phyloP scores from a whole-genome alignment of 2,113 vertebrate genomes.

The Ptychochromis oligacanthus region DNA sequence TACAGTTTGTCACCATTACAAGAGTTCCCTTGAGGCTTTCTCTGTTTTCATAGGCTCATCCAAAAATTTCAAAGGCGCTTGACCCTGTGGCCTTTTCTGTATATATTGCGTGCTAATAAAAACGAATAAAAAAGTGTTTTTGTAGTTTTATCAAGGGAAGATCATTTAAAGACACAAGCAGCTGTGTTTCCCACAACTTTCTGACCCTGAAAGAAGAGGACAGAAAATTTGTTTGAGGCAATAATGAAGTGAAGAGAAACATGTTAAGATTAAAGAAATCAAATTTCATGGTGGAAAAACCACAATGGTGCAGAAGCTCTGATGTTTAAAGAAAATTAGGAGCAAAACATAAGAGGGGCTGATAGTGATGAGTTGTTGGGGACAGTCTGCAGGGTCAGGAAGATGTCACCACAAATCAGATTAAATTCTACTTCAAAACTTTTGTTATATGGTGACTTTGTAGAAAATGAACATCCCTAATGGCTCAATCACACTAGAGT shows the following conservation, averaged over 20 bases:
- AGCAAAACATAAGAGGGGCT: background rate
- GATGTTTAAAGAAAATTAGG: constrained; percentile 5
- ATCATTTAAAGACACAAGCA: constrained; percentile 19
- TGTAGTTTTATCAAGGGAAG: constrained; percentile 39
- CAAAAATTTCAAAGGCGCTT: constrained; percentile 34
- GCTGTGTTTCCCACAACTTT: constrained; percentile 50
- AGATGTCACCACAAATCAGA: background rate
- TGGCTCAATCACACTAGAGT: no score
- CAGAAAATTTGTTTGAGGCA: constrained; percentile 15
- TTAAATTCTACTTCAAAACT: background rate
- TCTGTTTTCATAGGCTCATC: constrained; percentile 41
- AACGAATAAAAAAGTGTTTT: constrained; percentile 40
- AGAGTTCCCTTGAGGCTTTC: background rate
- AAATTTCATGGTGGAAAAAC: background rate
- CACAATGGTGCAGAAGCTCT: background rate
- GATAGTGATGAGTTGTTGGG: background rate
- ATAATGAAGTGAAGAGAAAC: background rate
- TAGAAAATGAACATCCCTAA: background rate
- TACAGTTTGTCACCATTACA: background rate
- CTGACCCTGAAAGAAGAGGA: constrained; percentile 31
- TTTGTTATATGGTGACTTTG: background rate
- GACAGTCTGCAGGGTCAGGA: background rate
- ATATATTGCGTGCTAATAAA: constrained; percentile 28
- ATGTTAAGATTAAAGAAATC: constrained; percentile 2
- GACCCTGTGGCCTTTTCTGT: constrained; percentile 24